Evolutionary conservation across 2,797 vertebrate genomes (phyloP).

Genomic region (Chloroceryle amazona): DNA sequence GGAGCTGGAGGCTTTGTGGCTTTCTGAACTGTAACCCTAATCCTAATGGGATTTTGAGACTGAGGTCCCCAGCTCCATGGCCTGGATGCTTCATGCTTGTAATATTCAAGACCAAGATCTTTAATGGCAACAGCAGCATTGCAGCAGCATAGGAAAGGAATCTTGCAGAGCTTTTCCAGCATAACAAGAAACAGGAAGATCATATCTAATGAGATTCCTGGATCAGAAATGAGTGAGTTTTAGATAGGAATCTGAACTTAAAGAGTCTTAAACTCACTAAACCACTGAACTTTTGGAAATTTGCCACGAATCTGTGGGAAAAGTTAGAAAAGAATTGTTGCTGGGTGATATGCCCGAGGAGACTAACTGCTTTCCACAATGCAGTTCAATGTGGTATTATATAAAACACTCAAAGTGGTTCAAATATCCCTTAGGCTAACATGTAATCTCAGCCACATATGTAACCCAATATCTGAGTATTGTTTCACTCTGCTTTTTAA

Average conservation of each 20-base stretch:
- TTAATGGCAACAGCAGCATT: not conserved
- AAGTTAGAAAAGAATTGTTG: constrained; percentile 59
- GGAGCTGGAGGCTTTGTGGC: no score
- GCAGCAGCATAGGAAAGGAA: not conserved
- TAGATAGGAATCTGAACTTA: constrained; percentile 58
- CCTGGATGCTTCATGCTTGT: not conserved
- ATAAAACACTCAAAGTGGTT: constrained; percentile 63
- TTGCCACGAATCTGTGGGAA: constrained; percentile 71
- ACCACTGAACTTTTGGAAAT: constrained; percentile 27
- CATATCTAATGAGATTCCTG: constrained; percentile 50
- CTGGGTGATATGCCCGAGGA: constrained; percentile 60
- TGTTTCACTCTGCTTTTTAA: constrained; percentile 67
- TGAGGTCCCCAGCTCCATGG: no score
- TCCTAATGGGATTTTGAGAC: no score
- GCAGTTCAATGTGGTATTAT: constrained; percentile 59
- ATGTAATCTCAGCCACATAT: constrained; percentile 43
- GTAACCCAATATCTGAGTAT: constrained; percentile 74
- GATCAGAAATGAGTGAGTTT: not conserved
- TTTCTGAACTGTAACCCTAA: no score
- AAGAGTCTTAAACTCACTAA: constrained; percentile 44
- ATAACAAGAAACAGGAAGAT: not conserved
- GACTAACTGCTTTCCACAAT: constrained; percentile 66
- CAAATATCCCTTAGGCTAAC: constrained; percentile 56
- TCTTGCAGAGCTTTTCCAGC: constrained; percentile 6
- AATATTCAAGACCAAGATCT: not conserved